Conservation (phyloP, 2,113 vertebrate genomes). For the Tamias sibiricus region DNA sequence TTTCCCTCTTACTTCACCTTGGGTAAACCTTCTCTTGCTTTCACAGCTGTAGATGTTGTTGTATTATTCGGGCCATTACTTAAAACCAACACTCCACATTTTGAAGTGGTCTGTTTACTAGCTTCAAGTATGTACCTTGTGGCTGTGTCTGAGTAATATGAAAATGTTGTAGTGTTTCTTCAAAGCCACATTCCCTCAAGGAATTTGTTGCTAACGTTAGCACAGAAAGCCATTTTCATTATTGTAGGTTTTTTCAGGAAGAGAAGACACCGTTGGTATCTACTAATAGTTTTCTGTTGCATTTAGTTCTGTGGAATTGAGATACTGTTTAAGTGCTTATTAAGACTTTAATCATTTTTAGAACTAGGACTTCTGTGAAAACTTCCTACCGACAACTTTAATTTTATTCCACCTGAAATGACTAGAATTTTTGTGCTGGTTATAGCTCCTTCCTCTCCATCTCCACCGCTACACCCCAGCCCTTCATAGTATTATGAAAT, state of each 20-base stretch:
- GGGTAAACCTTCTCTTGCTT: constrained; percentile 28
- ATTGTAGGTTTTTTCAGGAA: background rate
- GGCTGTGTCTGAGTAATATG: constrained; percentile 8
- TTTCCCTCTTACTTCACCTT: constrained; percentile 49
- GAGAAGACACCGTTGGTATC: constrained; percentile 2
- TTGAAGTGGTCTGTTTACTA: constrained; percentile 5
- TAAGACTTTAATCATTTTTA: constrained; percentile 52
- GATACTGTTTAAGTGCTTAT: constrained; percentile 44
- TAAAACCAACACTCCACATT: constrained; percentile 22
- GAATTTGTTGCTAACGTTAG: constrained; percentile 55
- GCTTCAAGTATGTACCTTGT: background rate
- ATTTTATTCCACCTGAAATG: constrained; percentile 42
- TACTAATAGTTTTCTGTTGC: constrained; percentile 48
- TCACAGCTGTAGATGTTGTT: background rate
- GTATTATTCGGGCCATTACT: constrained; percentile 13
- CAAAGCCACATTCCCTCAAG: constrained; percentile 13
- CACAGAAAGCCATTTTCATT: constrained; percentile 56
- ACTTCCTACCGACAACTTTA: constrained; percentile 3
- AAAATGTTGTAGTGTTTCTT: constrained; percentile 13
- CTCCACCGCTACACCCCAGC: background rate
- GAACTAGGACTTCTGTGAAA: constrained; percentile 42
- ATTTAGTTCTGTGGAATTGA: constrained; percentile 43
- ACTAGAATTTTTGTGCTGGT: background rate
- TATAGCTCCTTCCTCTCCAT: background rate
- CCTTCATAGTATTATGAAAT: constrained; percentile 42